Base-by-base conservation (phyloP, 2,888 invertebrate genomes). In the Drosophila prostipennis region DNA sequence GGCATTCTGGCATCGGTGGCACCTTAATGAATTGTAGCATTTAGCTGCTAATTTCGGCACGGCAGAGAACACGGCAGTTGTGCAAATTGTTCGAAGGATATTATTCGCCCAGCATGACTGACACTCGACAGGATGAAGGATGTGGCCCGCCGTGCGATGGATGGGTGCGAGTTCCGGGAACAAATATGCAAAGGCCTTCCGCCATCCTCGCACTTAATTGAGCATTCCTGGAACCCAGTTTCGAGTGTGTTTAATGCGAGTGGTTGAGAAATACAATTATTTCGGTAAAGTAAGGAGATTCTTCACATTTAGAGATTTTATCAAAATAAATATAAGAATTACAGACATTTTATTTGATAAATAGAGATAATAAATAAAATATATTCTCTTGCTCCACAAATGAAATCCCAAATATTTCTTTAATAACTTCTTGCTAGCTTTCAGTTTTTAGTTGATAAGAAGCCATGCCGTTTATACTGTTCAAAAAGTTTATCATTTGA, bases 1-100 rank as follows among this genome's bases (percentile, higher is more conserved):
- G 58, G 60, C 57, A 26, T 6, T 6, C 26, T 26, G 26, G 63
- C 57, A 55, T 49, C 19, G 60, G 70, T 70, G 70, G 53, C 49
- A 52, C 70, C 72, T 36, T 85, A 77, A 85, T 85, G 77, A 81
- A 79, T 81, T 85, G 76, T 61, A 67, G 53, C 68, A 77, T 78
- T 85, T 69, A 77, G 64, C 68, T 72, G 74, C 71, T 71, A 55
- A 49, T 58, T 52, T 71, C 43, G 61, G 61, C 61, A 55, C 55
- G 39, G 54, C 23, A n/a, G 55, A 40, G 45, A 29, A 29, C 48
- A 46, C 52, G 56, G 37, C 64, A 63, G 59, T 70, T 68, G 68
- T 39, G 53, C 49, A 56, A 65, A 80, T 68, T 72, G 52, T 68
- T 60, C 48, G 46, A 55, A 60, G 70, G 70, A 60, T 71, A 40